A percentile compares a stretch with the other conserved stretches of the same genome.
Conservation (phyloP, 2,797 vertebrate genomes). For the Poeciliopsis presidionis region DNA sequence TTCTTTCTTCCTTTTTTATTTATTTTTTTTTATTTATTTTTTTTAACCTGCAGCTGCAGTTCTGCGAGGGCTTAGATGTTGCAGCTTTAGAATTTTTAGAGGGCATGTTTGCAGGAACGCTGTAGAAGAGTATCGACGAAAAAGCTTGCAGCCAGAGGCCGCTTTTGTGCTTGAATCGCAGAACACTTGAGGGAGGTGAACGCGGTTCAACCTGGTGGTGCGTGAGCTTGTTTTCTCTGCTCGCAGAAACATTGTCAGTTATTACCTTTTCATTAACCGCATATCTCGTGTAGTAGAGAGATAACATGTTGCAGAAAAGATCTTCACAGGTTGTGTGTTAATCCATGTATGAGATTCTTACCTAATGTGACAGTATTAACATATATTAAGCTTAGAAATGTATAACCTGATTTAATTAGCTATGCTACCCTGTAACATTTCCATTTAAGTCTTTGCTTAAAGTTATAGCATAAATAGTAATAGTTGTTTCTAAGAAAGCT, state of each 20-base stretch:
- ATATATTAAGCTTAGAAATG: background rate
- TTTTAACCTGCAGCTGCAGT: conserved; percentile 69
- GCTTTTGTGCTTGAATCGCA: conserved; percentile 31
- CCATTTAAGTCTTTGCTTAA: background rate
- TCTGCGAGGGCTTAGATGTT: conserved; percentile 47
- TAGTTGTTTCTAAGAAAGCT: background rate
- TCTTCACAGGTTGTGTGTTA: conserved; percentile 41
- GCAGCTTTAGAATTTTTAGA: conserved; percentile 56
- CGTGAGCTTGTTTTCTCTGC: conserved; percentile 24
- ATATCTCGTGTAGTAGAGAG: conserved; percentile 35
- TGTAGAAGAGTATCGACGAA: conserved; percentile 14
- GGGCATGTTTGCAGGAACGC: conserved; percentile 45
- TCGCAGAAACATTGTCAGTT: conserved; percentile 26
- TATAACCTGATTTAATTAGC: background rate
- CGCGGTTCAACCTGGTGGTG: conserved; percentile 20
- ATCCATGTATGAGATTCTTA: background rate
- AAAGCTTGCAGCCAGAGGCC: conserved; percentile 30
- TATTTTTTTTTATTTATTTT: conserved; percentile 41
- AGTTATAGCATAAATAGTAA: background rate
- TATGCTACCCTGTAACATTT: too few relatives aligned
- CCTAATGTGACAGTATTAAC: background rate
- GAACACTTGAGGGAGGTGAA: conserved; percentile 3
- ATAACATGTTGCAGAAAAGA: conserved; percentile 35
- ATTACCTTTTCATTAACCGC: conserved; percentile 59
- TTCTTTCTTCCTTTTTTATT: conserved; percentile 43